Conservation (phyloP, 2,888 invertebrate genomes). For the Sarcophaga carnaria region DNA sequence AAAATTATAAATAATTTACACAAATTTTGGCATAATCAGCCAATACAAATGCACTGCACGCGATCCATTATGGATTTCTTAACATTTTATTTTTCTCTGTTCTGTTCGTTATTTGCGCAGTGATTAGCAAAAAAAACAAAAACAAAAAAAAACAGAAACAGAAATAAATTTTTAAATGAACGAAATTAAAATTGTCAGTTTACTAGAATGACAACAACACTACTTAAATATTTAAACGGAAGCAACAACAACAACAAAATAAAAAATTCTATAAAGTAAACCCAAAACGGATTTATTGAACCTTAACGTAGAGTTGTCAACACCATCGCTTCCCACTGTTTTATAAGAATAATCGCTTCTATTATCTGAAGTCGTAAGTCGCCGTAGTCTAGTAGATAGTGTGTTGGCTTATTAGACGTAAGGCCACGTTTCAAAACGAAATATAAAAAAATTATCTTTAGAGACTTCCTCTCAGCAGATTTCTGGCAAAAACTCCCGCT, state of each 20-base stretch:
- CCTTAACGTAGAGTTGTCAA: too few relatives aligned
- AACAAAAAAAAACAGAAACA: neutral
- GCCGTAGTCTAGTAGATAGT: too few relatives aligned
- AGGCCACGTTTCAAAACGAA: too few relatives aligned
- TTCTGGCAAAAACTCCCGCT: too few relatives aligned
- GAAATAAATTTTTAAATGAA: neutral
- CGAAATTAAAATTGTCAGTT: neutral
- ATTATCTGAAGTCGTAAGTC: too few relatives aligned
- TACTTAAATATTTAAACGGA: too few relatives aligned
- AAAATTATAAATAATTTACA: slow-evolving; percentile 65
- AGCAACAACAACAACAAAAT: neutral
- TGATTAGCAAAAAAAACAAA: slow-evolving; percentile 52
- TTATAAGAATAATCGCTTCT: too few relatives aligned
- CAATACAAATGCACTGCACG: slow-evolving; percentile 66
- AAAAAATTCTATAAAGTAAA: neutral
- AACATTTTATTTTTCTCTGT: neutral
- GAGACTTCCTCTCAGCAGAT: too few relatives aligned
- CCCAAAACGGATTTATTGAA: neutral
- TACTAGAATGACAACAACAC: too few relatives aligned
- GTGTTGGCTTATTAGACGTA: too few relatives aligned
- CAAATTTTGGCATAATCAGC: slow-evolving; percentile 67
- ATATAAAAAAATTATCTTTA: too few relatives aligned
- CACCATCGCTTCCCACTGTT: too few relatives aligned
- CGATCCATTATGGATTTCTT: slow-evolving; percentile 51
- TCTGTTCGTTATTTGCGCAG: slow-evolving; percentile 24